Conservation (phyloP, 2,888 invertebrate species). For the Cremastobaeus sp. region DNA sequence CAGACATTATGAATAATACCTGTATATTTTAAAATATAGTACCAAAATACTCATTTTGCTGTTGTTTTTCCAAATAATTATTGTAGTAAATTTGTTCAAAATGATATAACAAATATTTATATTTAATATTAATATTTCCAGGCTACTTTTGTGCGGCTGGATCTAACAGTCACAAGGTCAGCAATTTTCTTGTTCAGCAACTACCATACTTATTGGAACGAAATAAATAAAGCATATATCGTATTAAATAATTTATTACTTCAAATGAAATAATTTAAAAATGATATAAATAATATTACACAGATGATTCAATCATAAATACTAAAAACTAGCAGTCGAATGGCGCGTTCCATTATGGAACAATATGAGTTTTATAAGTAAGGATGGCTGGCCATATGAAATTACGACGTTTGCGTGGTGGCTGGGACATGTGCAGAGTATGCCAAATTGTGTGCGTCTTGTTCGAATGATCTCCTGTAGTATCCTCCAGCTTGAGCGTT, state of each 20-base stretch:
- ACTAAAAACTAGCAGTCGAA: conserved; percentile 70
- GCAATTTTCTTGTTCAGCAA: too few relatives aligned
- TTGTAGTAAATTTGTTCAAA: too few relatives aligned
- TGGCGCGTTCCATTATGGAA: conserved; percentile 56
- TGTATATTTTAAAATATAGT: too few relatives aligned
- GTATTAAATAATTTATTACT: conserved; percentile 61
- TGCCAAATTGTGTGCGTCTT: conserved; percentile 84
- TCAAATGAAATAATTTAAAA: conserved; percentile 63
- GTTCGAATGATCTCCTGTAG: conserved; percentile 78
- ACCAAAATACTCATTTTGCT: too few relatives aligned
- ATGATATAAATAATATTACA: conserved; percentile 66
- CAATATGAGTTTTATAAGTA: conserved; percentile 35
- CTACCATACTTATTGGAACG: too few relatives aligned
- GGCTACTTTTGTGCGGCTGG: too few relatives aligned
- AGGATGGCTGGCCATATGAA: conserved; percentile 25
- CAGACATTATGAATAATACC: too few relatives aligned
- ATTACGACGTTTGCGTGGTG: conserved; percentile 52
- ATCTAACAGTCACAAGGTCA: too few relatives aligned
- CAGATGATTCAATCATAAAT: conserved; percentile 64
- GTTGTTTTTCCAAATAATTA: too few relatives aligned
- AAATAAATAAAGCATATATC: too few relatives aligned
- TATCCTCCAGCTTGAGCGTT: conserved; percentile 72
- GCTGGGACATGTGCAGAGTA: conserved; percentile 83
- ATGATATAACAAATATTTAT: too few relatives aligned
- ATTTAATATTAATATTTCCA: too few relatives aligned